phyloP scores from a whole-genome alignment of 2,113 vertebrate species.

The Aptenodytes forsteri region DNA sequence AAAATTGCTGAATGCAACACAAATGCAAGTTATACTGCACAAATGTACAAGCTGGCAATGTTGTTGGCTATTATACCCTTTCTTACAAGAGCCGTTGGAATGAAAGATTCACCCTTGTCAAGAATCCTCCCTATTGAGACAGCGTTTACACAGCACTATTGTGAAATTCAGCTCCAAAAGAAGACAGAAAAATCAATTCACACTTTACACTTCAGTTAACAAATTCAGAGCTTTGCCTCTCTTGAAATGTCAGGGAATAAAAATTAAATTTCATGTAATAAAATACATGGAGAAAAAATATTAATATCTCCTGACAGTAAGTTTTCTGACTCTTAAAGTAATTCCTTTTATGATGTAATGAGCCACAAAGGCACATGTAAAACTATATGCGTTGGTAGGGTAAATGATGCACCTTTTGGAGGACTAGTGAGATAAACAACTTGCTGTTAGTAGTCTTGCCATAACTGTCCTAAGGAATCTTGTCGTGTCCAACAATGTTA shows the following conservation, averaged over 20 bases:
- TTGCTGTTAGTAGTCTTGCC: not conserved
- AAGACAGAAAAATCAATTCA: conserved; percentile 11
- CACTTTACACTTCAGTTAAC: not conserved
- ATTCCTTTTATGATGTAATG: not conserved
- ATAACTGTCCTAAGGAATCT: not conserved
- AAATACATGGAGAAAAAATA: not conserved
- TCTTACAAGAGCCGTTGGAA: not conserved
- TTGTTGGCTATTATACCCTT: not conserved
- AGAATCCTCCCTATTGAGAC: not conserved
- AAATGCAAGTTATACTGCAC: not conserved
- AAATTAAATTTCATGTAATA: not conserved
- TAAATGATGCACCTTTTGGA: not conserved
- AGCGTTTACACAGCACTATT: not conserved
- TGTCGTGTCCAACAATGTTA: not conserved
- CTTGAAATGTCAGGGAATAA: not conserved
- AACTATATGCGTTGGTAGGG: not conserved
- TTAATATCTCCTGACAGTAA: not conserved
- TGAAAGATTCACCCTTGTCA: not conserved
- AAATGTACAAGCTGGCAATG: not conserved
- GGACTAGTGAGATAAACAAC: not conserved
- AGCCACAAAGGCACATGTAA: not conserved
- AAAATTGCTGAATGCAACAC: not conserved
- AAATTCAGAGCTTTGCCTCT: not conserved
- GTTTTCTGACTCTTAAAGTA: not conserved
- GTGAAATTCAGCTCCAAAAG: not conserved